Evolutionary conservation across 92 coral and sea anemone genomes (phyloP), one percentile per base, ranked within the genome.

Genomic region (Nematostella vectensis): DNA sequence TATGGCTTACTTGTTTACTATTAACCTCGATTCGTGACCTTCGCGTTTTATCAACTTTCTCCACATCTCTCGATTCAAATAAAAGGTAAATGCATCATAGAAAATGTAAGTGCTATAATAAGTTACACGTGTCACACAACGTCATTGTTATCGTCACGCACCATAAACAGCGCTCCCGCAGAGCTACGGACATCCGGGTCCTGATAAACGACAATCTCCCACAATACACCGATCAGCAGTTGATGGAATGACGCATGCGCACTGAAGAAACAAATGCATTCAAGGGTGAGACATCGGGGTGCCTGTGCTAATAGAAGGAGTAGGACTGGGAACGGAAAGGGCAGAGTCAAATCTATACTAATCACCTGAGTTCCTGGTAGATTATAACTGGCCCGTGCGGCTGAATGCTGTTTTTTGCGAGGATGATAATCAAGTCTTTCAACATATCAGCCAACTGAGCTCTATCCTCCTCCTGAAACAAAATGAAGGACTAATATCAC

Each of bases 131-230:
- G n/a, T n/a, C n/a, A n/a, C n/a, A n/a, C n/a, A n/a, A n/a, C n/a
- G n/a, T n/a, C n/a, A n/a, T n/a, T n/a, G n/a, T n/a, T n/a, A n/a
- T n/a, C n/a, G n/a, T n/a, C n/a, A n/a, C 40, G 40, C 15, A 82
- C 96, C 62, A 70, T 85, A 54, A 88, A 79, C 12, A 91, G 63
- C 3, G 88, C 88, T 2, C 96, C 96, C 0, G 95, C 96, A n/a
- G 81, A 77, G 57, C 96, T 78, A 29, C 98, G 83, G 11, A 91
- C 81, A 31, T 47, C 62, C 2, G 93, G 77, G 3, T 78, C 91
- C 3, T 85, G 72, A 51, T 91, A 82, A 8, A 78, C 89, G 1
- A 91, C 93, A 54, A 91, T 83, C 22, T 83, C 96, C 98, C 98
- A 91, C 29, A 91, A 47, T 20, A 88, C 96, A 27, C 83, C 84